Conservation (phyloP, 2,113 vertebrate species). For the Setophaga petechia region DNA sequence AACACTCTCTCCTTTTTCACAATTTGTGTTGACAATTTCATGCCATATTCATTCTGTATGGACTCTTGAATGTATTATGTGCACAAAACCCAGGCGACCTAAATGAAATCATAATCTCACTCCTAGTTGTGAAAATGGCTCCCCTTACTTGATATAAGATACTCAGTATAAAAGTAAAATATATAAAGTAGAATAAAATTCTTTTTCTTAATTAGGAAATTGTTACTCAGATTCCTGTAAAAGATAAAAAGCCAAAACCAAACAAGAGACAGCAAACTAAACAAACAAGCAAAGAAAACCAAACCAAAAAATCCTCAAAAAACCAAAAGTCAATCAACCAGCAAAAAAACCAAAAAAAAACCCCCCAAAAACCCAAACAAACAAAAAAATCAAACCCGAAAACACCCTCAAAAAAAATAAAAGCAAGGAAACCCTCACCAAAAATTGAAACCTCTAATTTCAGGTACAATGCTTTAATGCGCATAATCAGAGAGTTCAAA, state of each 20-base stretch:
- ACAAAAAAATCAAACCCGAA: too few relatives aligned
- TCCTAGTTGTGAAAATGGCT: background rate
- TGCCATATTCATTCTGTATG: background rate
- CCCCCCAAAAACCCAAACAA: too few relatives aligned
- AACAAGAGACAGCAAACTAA: background rate
- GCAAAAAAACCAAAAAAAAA: too few relatives aligned
- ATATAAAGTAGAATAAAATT: background rate
- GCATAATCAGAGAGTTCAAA: background rate
- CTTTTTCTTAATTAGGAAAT: background rate
- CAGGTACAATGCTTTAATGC: background rate
- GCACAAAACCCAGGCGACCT: background rate
- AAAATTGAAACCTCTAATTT: background rate
- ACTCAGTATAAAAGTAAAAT: background rate
- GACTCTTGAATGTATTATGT: background rate
- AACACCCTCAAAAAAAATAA: too few relatives aligned
- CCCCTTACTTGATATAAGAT: background rate
- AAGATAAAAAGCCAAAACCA: background rate
- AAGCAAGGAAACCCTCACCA: background rate
- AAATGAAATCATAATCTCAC: background rate
- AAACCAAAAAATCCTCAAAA: fast-evolving
- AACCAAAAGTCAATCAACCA: fast-evolving
- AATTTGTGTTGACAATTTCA: background rate
- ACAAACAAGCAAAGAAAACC: too few relatives aligned
- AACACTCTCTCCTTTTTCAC: background rate
- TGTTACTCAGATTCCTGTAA: background rate